Conservation (phyloP, 2,113 vertebrate species). For the Catagonus wagneri region DNA sequence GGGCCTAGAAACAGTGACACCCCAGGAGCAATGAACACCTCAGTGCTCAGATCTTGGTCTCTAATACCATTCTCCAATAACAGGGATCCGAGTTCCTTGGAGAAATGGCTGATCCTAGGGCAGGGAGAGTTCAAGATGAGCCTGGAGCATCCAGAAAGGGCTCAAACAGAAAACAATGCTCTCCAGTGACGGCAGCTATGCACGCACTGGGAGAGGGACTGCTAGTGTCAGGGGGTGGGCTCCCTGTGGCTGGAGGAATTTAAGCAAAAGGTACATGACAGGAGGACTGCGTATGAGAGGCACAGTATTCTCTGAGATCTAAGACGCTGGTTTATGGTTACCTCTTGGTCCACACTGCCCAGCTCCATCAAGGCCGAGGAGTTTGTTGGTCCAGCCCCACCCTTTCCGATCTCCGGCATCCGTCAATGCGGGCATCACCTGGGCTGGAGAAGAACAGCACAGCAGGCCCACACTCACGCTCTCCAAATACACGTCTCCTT, state of each 20-base stretch:
- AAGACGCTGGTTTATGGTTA: neutral
- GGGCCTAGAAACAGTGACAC: neutral
- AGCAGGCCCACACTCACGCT: neutral
- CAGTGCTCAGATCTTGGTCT: neutral
- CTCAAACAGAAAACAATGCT: neutral
- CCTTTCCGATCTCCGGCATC: neutral
- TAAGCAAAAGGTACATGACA: neutral
- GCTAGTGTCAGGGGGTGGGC: accelerated
- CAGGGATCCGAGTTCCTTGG: neutral
- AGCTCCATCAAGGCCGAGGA: neutral
- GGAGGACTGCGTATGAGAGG: neutral
- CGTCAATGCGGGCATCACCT: neutral
- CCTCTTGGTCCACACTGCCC: neutral
- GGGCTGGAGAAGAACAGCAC: neutral
- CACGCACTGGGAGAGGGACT: neutral
- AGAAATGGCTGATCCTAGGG: neutral
- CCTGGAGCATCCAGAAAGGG: neutral
- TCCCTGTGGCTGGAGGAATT: neutral
- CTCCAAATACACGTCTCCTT: neutral
- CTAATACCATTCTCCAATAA: neutral
- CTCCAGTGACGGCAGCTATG: neutral
- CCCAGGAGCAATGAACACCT: neutral
- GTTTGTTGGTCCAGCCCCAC: too few relatives aligned
- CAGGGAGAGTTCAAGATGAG: neutral
- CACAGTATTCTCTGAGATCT: neutral